phyloP scores from a whole-genome alignment of 2,797 vertebrate genomes.

The Thamnophis elegans region DNA sequence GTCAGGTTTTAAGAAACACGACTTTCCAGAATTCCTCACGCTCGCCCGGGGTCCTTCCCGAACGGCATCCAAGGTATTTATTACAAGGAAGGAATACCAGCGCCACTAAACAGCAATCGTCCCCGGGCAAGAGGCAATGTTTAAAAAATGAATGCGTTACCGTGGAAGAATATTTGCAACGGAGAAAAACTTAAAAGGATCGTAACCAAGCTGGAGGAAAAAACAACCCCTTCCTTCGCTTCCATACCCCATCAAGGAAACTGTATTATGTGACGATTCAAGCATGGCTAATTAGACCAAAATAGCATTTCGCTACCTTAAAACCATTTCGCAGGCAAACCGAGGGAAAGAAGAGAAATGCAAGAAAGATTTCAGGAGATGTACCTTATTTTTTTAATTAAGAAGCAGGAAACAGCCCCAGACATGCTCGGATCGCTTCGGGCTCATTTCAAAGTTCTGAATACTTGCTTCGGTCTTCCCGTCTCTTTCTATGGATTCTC shows the following conservation, averaged over 20 bases:
- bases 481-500: background rate
- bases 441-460: conserved; percentile 3
- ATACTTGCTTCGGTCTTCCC: background rate
- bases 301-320: background rate
- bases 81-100: background rate
- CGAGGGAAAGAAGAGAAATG: background rate
- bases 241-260: background rate
- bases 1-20: too few relatives aligned
- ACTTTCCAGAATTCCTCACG: background rate
- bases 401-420: background rate
- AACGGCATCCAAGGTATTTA: background rate
- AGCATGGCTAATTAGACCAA: background rate
- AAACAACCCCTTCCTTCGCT: background rate
- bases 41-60: background rate
- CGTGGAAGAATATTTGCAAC: background rate
- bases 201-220: background rate
- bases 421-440: background rate
- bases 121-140: background rate
- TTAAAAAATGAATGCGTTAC: background rate
- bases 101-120: background rate
- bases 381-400: background rate
- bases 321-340: background rate
- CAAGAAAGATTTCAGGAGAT: background rate
- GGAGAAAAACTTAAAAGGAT: background rate
- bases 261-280: background rate